These are phyloP conservation scores for Stictocephala bisonia DNA, from an alignment of 2,888 invertebrate species.

Conservation along the genomic window DNA sequence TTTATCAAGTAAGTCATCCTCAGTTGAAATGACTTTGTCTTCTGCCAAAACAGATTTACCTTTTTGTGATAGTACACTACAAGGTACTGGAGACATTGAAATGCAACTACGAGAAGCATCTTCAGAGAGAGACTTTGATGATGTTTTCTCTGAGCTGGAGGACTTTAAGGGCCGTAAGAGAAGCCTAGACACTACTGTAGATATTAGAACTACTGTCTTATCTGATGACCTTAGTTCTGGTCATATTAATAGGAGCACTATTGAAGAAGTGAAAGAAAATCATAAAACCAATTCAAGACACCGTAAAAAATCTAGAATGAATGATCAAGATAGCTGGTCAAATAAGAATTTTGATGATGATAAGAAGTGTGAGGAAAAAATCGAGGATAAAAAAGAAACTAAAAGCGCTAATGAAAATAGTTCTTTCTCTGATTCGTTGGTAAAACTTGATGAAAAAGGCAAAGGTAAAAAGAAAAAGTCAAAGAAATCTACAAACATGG, in stretches of 20 bases:
- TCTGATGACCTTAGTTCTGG: no score
- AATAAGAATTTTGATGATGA: neutral
- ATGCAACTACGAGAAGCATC: constrained; percentile 34
- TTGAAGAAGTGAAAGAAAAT: neutral
- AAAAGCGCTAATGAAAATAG: no score
- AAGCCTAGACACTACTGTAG: constrained; percentile 21
- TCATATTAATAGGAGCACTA: neutral
- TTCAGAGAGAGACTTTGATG: constrained; percentile 13
- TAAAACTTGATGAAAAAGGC: constrained; percentile 15
- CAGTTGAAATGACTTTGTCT: neutral
- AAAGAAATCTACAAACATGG: neutral
- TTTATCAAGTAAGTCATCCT: neutral
- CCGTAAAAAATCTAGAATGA: constrained; percentile 24
- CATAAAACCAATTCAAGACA: constrained; percentile 23
- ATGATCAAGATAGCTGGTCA: constrained; percentile 10
- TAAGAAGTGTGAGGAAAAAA: constrained; percentile 5
- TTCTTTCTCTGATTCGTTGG: no score
- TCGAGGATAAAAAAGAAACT: constrained; percentile 14
- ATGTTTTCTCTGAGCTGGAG: neutral
- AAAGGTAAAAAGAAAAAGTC: constrained; percentile 25
- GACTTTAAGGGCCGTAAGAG: constrained; percentile 29
- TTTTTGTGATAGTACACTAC: neutral
- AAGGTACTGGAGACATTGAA: constrained; percentile 26
- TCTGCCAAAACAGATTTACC: neutral
- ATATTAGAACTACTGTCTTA: no score